Base-by-base conservation (phyloP, 2,113 vertebrate genomes). In the Camelus bactrianus region DNA sequence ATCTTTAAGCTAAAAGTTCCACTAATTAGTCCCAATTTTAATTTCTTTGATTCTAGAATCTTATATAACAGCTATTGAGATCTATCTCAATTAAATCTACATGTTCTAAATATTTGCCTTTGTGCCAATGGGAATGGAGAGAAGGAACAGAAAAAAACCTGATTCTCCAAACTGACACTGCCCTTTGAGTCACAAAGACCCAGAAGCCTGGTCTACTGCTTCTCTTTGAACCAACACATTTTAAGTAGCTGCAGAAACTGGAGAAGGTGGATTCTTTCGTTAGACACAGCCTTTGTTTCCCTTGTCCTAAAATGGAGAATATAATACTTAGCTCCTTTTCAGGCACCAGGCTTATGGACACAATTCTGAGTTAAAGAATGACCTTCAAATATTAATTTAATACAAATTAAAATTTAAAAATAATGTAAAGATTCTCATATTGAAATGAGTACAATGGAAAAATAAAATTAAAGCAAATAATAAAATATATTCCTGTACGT, bases 241-340 rank as follows among this genome's bases (percentile, higher is more conserved):
- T 95, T 77, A 96, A 93, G 90, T 77, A 81, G 38, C 60, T 81
- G 81, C 86, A 85, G 86, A 95, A 95, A 86, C 67, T 35, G 10
- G 83, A 91, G 88, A 97, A 80, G 46, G 73, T 24, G 22, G 75
- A 94, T 89, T 83, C 46, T 84, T 82, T 72, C 54, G 48, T 86
- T 77, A 92, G 95, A 95, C 38, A 75, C 8, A 92, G 26, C 0
- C 3, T 8, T 89, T 94, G 54, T 81, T 94, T 93, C 88, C 82
- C 38, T 86, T 93, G 65, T 64, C 42, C 50, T 94, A 89, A 97
- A 94, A 86, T 73, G 60, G 64, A 92, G 70, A 94, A 96, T 64
- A 91, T 86, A 82, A 65, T 30, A 7, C 46, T 58, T 89, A 67
- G 19, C n/a, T 91, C 28, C 70, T 82, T 96, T 85, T 86, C 28